These are phyloP conservation scores for Paralichthys olivaceus DNA, from an alignment of 2,113 vertebrate genomes.

Conservation along the genomic window DNA sequence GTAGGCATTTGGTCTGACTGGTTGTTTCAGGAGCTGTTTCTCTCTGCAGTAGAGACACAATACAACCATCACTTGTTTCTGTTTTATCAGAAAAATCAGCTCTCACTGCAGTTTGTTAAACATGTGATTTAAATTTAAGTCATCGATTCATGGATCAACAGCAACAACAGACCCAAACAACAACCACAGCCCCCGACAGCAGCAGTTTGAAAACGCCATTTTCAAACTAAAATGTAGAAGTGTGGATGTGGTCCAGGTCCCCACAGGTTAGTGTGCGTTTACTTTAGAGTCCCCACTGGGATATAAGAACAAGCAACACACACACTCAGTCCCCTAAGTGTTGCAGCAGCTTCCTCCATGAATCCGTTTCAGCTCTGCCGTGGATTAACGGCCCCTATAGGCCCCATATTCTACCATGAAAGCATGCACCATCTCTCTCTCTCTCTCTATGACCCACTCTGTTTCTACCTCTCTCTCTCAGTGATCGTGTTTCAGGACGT, in stretches of 20 bases:
- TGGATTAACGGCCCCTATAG: slow-evolving; percentile 31
- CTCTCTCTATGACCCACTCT: neutral
- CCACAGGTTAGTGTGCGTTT: too few relatives aligned
- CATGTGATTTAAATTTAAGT: too few relatives aligned
- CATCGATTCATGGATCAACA: too few relatives aligned
- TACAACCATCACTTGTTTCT: neutral
- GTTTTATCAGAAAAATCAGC: too few relatives aligned
- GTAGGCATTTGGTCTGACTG: neutral
- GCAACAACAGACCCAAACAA: too few relatives aligned
- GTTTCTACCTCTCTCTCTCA: neutral
- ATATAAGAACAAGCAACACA: neutral
- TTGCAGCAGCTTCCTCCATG: neutral
- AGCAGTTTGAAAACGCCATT: too few relatives aligned
- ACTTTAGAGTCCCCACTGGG: too few relatives aligned
- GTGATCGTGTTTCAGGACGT: neutral
- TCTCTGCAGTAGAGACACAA: neutral
- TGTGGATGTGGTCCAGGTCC: too few relatives aligned
- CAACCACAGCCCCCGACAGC: too few relatives aligned
- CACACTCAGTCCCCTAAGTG: neutral
- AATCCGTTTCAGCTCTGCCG: neutral
- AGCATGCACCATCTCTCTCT: neutral
- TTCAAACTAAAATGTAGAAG: too few relatives aligned
- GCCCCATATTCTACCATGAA: slow-evolving; percentile 1
- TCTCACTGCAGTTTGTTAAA: too few relatives aligned
- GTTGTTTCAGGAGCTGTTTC: neutral